phyloP scores from a whole-genome alignment of 2,888 invertebrate genomes.

The Tiliacea citrago region DNA sequence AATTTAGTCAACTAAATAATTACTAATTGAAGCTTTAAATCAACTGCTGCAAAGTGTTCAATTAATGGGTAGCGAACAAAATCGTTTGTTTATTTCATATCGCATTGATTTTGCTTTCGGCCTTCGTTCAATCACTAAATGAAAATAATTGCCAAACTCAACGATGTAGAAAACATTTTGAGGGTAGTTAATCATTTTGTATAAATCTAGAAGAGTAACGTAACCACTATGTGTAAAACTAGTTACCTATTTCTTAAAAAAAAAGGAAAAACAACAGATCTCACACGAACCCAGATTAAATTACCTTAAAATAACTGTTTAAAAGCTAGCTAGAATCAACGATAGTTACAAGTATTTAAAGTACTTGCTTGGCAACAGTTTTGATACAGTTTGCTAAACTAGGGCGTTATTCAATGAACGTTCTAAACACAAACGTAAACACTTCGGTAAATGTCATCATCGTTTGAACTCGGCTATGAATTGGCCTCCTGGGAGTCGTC shows the following conservation, averaged over 20 bases:
- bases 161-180: not conserved
- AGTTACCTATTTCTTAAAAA: too few species aligned
- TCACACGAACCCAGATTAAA: conserved; percentile 8
- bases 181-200: not conserved
- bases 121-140: not conserved
- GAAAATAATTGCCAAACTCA: not conserved
- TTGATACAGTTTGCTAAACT: conserved; percentile 43
- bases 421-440: conserved; percentile 29
- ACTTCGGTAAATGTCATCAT: conserved; percentile 32
- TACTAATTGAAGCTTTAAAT: not conserved
- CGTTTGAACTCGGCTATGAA: conserved; percentile 24
- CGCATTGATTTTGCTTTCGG: not conserved
- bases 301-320: not conserved
- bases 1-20: conserved; percentile 12
- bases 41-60: conserved; percentile 21
- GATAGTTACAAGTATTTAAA: conserved; percentile 2
- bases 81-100: conserved; percentile 14
- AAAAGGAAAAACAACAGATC: not conserved
- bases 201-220: not conserved
- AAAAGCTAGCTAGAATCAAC: not conserved
- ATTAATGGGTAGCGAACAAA: not conserved
- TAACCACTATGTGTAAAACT: not conserved
- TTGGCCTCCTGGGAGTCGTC: conserved; percentile 14
- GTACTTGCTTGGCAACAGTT: conserved; percentile 28
- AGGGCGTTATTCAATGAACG: conserved; percentile 46